Base-by-base conservation (phyloP, 2,797 vertebrate genomes). In the Myiotriccus ornatus region DNA sequence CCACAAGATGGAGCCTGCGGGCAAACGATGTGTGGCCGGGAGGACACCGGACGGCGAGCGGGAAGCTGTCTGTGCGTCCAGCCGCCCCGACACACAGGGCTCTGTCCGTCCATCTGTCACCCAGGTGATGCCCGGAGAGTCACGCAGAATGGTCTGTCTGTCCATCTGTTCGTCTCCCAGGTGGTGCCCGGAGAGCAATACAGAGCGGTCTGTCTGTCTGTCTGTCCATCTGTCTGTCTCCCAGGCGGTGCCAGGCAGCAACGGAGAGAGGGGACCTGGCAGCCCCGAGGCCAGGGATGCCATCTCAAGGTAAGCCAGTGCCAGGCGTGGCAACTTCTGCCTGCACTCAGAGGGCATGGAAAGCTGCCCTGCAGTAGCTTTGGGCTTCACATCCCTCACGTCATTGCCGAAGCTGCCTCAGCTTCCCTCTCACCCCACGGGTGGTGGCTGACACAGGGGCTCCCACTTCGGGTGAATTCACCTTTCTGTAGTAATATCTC, bases 1-100 rank as follows among this genome's bases (percentile, higher is more conserved):
- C 94, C 96, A 96, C 85, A n/a, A 96, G 96, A 81, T 94, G 95
- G 94, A 95, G 95, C 96, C 50, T 93, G 91, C 7, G 37, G 91
- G 91, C 79, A 96, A 57, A 47, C 1, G 21, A 94, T 59, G 91
- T 0, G 49, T 5, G 3, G 27, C 65, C 2, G 4, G 77, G 37
- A 39, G 62, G 44, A 24, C 0, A 12, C 60, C 0, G 39, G 74
- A 4, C 2, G 7, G 44, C 0, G 3, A 52, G 89, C 0, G 14
- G n/a, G n/a, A n/a, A n/a, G 57, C 75, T 62, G 46, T 28, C 57
- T 3, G 28, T n/a, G 73, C 2, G 20, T 18, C 74, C 2, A 0
- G 11, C 78, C 2, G 8, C 16, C 27, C 27, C 2, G 3, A 20
- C 9, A 3, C 55, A 1, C 57, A 5, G 83, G 4, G 39, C 8